Conservation (phyloP, 2,888 invertebrate genomes). For the Oscheius sp. region DNA sequence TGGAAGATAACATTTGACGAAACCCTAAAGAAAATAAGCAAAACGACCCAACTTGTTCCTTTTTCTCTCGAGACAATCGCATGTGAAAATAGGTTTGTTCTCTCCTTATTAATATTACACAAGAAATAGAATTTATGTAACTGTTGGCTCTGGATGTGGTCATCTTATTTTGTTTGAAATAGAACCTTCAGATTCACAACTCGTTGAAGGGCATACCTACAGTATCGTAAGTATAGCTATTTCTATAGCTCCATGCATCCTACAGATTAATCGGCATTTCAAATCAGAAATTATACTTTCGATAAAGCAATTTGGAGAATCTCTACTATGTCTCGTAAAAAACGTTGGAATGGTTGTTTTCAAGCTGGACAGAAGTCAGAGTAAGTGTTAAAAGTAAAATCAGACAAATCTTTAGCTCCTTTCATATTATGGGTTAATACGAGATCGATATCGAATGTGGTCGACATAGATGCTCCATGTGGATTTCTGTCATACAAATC, state of each 20-base stretch:
- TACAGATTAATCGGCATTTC: conserved; percentile 13
- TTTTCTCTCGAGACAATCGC: not conserved
- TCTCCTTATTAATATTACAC: not conserved
- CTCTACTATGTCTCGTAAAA: not conserved
- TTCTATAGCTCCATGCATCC: not conserved
- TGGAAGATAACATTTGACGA: not conserved
- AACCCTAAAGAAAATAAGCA: not conserved
- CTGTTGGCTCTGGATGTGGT: conserved; percentile 16
- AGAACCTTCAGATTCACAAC: not conserved
- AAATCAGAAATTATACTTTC: not conserved
- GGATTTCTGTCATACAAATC: not conserved
- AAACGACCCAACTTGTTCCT: conserved; percentile 14
- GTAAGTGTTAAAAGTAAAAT: too few relatives aligned
- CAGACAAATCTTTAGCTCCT: not conserved
- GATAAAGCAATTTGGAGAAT: not conserved
- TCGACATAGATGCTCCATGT: conserved; percentile 17
- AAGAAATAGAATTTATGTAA: not conserved
- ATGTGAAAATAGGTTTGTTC: not conserved
- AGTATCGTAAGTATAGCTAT: too few relatives aligned
- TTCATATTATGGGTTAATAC: not conserved
- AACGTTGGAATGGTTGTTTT: not conserved
- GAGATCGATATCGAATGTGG: not conserved
- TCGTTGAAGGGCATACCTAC: too few relatives aligned
- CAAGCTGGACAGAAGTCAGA: not conserved
- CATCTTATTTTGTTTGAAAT: not conserved